phyloP scores from a whole-genome alignment of 1,140 invertebrate genomes.

The Colletes gigas region DNA sequence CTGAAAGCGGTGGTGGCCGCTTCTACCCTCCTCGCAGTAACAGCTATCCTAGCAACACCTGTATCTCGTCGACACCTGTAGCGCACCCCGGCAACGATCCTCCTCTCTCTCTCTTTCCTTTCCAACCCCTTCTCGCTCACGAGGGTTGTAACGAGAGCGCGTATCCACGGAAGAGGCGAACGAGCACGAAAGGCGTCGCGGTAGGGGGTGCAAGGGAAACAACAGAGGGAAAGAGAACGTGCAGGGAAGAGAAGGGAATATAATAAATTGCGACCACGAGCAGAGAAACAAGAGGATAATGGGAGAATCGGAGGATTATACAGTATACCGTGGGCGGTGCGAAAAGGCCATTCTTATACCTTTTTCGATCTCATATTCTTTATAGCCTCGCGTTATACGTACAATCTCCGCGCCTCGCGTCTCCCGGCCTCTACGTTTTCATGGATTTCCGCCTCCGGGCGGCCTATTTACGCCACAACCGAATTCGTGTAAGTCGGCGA shows the following conservation, averaged over 20 bases:
- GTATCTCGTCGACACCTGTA: slow-evolving; percentile 79
- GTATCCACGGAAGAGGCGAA: slow-evolving; percentile 23
- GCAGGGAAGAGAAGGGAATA: slow-evolving; percentile 55
- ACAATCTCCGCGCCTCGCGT: slow-evolving; percentile 13
- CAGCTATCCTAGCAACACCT: slow-evolving; percentile 70
- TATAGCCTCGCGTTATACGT: slow-evolving; percentile 47
- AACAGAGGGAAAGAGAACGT: background rate
- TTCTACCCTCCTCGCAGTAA: slow-evolving; percentile 58
- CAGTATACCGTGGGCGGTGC: slow-evolving; percentile 49
- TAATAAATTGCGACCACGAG: slow-evolving; percentile 73
- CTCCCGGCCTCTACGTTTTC: background rate
- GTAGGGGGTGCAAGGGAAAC: slow-evolving; percentile 9
- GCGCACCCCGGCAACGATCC: slow-evolving; percentile 57
- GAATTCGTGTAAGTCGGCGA: slow-evolving; percentile 6
- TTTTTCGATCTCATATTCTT: slow-evolving; percentile 67
- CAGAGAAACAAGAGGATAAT: slow-evolving; percentile 75
- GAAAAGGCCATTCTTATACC: slow-evolving; percentile 64
- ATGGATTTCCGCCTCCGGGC: slow-evolving; percentile 5
- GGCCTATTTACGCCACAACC: background rate
- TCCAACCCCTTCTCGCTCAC: slow-evolving; percentile 18
- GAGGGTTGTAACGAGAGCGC: slow-evolving; percentile 36
- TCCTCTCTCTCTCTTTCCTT: background rate
- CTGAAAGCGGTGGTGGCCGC: slow-evolving; percentile 32
- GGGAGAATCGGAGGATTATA: slow-evolving; percentile 75
- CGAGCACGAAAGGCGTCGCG: slow-evolving; percentile 49